A percentile compares a stretch with the other conserved stretches of the same genome.
These are phyloP conservation scores for Machimus rusticus DNA, from an alignment of 2,888 invertebrate genomes.

Conservation along the genomic window DNA sequence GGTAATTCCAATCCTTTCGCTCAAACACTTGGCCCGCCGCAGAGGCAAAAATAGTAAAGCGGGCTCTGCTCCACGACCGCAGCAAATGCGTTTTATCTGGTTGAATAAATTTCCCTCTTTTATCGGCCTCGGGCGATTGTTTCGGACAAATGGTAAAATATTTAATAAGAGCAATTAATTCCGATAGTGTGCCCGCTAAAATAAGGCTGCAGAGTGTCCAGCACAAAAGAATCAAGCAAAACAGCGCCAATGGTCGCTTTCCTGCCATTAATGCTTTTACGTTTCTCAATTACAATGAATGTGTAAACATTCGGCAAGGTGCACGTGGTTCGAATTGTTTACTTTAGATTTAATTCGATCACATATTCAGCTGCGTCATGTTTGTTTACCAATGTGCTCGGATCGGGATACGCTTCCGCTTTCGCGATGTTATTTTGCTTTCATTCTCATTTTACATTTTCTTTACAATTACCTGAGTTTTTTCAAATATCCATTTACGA, in stretches of 20 bases:
- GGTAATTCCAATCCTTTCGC: conserved; percentile 27
- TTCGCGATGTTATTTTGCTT: background rate
- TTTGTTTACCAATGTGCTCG: conserved; percentile 2
- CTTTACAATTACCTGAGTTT: background rate
- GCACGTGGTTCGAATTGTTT: conserved; percentile 7
- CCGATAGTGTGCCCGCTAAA: background rate
- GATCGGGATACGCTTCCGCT: background rate
- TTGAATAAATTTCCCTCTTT: background rate
- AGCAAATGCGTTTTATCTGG: background rate
- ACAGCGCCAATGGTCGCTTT: background rate
- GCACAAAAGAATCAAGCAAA: background rate
- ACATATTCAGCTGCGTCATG: conserved; percentile 14
- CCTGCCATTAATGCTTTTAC: background rate
- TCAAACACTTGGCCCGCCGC: background rate
- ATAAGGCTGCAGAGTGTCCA: background rate
- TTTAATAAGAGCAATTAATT: background rate
- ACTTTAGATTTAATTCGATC: background rate
- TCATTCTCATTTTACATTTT: background rate
- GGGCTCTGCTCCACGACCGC: background rate
- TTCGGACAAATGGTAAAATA: background rate
- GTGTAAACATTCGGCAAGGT: background rate
- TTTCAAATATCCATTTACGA: background rate
- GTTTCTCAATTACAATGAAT: conserved; percentile 3
- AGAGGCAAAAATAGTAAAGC: background rate
- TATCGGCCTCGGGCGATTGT: background rate